phyloP scores from a whole-genome alignment of 2,888 invertebrate species.

The Tenthredo distinguenda region DNA sequence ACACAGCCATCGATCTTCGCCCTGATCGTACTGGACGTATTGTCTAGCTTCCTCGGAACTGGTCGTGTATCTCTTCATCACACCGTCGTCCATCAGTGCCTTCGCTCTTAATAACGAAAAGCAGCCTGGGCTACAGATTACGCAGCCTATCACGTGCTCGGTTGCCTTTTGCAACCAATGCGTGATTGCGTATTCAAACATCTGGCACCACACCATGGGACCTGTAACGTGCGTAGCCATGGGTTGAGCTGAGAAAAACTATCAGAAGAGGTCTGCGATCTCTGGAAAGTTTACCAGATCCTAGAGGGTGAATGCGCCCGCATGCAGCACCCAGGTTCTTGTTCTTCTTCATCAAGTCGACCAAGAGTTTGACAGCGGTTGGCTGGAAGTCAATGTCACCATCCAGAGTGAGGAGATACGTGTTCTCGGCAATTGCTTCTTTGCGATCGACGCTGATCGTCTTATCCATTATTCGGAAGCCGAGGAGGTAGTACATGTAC shows the following conservation, averaged over 20 bases:
- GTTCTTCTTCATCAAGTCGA: constrained; percentile 93
- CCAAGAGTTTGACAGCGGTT: constrained; percentile 86
- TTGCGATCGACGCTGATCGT: constrained; percentile 82
- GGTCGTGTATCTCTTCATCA: constrained; percentile 93
- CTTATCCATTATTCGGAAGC: constrained; percentile 87
- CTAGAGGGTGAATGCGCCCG: constrained; percentile 94
- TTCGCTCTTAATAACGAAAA: constrained; percentile 94
- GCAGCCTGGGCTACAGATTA: constrained; percentile 95
- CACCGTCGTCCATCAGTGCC: constrained; percentile 94
- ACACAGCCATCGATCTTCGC: constrained; percentile 98
- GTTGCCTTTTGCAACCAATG: constrained; percentile 97
- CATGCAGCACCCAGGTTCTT: constrained; percentile 90
- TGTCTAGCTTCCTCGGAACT: constrained; percentile 89
- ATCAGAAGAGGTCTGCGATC: not conserved
- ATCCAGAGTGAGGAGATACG: constrained; percentile 90
- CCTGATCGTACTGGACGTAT: constrained; percentile 96
- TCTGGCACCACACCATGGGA: constrained; percentile 92
- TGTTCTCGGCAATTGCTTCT: constrained; percentile 88
- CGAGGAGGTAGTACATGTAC: constrained; percentile 96
- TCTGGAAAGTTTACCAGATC: constrained; percentile 78
- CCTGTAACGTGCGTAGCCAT: constrained; percentile 77
- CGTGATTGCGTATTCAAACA: constrained; percentile 94
- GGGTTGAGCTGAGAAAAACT: not conserved
- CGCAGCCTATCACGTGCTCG: constrained; percentile 94
- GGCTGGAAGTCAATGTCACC: constrained; percentile 95